Evolutionary conservation across 2,113 vertebrate species (phyloP), one percentile per base, ranked within the genome.

Genomic region (Irena cyanogastra): DNA sequence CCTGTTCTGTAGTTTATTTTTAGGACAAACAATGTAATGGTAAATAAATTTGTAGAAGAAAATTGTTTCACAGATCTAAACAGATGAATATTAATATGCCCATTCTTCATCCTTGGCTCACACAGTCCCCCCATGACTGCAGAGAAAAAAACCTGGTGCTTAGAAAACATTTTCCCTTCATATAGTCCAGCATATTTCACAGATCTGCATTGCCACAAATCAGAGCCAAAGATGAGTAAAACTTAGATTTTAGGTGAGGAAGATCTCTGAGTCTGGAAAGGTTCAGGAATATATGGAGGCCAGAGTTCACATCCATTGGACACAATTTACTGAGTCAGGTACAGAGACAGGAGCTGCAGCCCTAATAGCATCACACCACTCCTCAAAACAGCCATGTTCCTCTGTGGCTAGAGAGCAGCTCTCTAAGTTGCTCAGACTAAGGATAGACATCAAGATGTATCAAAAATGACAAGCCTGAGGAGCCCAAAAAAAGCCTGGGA

Each of bases 111-210:
- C 53, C 24, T 93, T 97, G 97, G 87, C 90, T 97, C 80, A 66
- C 31, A 50, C n/a, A 83, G n/a, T 83, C 79, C 44, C 26, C 66
- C 23, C 28, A 61, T 91, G 72, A 88, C 42, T 74, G 24, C 7
- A 44, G 12, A 23, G 45, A 35, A 94, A 92, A 93, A 92, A 93
- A 41, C 4, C 37, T 69, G 37, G 44, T 93, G 71, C 80, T 93
- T 95, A 70, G 92, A 70, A 97, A 96, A 96, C 53, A 89, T 96
- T 97, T 96, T 85, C 68, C 57, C 49, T 96, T 96, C 31, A 6
- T 68, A 61, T 95, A 91, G n/a, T 88, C 83, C 77, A 91, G 91
- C 52, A 84, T 94, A 96, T 93, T 97, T 97, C 83, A 81, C 52
- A 86, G 82, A 80, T 90, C 63, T 90, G 26, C 89, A 37, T 90